Evolutionary conservation across 2,113 vertebrate genomes (phyloP).

Genomic region (Lathamus discolor): DNA sequence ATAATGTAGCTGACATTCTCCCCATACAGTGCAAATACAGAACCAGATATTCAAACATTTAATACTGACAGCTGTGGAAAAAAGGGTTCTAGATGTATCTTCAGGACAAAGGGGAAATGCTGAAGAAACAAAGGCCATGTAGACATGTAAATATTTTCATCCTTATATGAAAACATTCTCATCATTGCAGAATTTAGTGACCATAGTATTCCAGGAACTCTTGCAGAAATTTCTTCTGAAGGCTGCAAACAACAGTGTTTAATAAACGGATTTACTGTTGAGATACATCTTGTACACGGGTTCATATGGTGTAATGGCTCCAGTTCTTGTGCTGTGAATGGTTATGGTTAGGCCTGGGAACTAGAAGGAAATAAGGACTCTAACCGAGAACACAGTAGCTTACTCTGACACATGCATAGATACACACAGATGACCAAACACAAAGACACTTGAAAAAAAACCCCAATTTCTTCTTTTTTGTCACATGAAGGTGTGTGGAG

Average conservation of each 20-base stretch:
- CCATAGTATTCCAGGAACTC: background rate
- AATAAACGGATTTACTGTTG: background rate
- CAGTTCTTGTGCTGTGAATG: background rate
- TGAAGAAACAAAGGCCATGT: background rate
- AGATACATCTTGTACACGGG: fast-evolving
- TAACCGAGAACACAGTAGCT: background rate
- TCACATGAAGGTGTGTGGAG: background rate
- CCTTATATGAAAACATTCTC: background rate
- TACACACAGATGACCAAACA: background rate
- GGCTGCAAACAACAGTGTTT: background rate
- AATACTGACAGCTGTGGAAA: background rate
- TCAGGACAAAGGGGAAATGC: background rate
- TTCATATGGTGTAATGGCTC: background rate
- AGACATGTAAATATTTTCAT: background rate
- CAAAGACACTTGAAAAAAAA: background rate
- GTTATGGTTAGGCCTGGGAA: background rate
- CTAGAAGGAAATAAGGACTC: background rate
- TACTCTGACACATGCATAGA: background rate
- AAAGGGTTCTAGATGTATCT: background rate
- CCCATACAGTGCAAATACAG: background rate
- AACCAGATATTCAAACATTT: background rate
- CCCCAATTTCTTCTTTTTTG: background rate
- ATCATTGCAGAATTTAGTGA: background rate
- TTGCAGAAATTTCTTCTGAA: background rate
- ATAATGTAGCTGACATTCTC: background rate